These are phyloP conservation scores for Dicrurus megarhynchus DNA, from an alignment of 2,113 vertebrate genomes.

Conservation along the genomic window DNA sequence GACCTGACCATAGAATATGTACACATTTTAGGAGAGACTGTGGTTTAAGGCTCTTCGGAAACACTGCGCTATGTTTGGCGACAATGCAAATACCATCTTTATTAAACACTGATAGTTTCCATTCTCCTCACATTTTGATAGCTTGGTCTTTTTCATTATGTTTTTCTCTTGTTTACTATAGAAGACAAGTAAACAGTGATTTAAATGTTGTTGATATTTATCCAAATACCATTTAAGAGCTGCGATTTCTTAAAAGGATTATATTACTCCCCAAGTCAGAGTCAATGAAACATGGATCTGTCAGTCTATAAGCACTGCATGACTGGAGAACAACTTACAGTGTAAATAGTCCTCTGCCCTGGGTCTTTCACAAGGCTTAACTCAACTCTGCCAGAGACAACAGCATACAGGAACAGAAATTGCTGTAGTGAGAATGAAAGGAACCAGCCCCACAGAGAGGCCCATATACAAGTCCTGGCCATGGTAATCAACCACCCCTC, in stretches of 20 bases:
- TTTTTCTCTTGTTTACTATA: background rate
- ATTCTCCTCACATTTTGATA: background rate
- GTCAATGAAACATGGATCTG: background rate
- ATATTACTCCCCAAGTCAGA: background rate
- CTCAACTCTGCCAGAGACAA: background rate
- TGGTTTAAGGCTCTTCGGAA: background rate
- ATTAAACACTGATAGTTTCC: background rate
- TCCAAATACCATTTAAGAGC: background rate
- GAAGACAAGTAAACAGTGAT: background rate
- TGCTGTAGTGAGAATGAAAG: background rate
- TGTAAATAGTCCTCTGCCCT: background rate
- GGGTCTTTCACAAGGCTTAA: background rate
- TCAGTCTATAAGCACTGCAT: background rate
- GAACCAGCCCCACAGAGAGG: background rate
- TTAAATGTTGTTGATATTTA: background rate
- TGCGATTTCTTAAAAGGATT: background rate
- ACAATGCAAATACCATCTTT: background rate
- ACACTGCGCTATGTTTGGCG: background rate
- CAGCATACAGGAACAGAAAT: background rate
- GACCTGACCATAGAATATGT: background rate
- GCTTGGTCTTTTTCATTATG: background rate
- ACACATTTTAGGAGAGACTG: background rate
- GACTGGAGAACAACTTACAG: rapidly evolving
- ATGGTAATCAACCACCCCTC: background rate
- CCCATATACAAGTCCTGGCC: background rate